These are phyloP conservation scores for Epicampocera succincta DNA, from an alignment of 2,888 invertebrate genomes.

Conservation along the genomic window DNA sequence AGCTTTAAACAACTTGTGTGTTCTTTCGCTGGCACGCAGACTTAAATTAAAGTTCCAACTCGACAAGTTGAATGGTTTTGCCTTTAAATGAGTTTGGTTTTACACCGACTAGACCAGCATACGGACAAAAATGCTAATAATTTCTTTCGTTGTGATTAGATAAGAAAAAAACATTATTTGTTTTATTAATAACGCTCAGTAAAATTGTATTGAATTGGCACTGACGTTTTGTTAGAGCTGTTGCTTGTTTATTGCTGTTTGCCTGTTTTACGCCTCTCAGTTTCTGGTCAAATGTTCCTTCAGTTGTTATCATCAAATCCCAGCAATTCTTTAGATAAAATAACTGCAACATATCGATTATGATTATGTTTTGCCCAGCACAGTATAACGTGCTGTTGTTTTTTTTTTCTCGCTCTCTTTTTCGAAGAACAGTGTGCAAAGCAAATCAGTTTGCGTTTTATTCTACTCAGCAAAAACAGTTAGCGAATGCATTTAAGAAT, in stretches of 20 bases:
- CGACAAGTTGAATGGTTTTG: constrained; percentile 17
- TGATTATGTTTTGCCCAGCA: background rate
- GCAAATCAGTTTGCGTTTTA: too few species aligned
- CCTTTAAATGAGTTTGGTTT: constrained; percentile 18
- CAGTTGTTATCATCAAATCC: constrained; percentile 23
- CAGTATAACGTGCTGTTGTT: background rate
- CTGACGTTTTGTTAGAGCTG: background rate
- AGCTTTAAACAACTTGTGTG: constrained; percentile 1
- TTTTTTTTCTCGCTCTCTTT: background rate
- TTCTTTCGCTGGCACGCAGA: constrained; percentile 28
- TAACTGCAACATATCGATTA: constrained; percentile 22
- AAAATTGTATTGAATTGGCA: background rate
- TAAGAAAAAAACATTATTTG: constrained; percentile 37
- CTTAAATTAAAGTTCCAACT: constrained; percentile 40
- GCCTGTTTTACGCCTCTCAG: background rate
- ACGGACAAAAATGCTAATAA: constrained; percentile 58
- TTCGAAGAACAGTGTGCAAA: too few species aligned
- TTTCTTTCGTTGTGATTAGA: constrained; percentile 49
- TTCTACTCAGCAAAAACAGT: too few species aligned
- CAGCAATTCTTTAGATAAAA: constrained; percentile 67
- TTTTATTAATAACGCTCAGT: constrained; percentile 10
- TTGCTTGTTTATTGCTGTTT: constrained; percentile 7
- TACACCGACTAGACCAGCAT: constrained; percentile 18
- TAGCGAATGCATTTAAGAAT: too few species aligned
- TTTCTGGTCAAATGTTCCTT: background rate